Percentiles rank a stretch among this genome's conserved stretches.
Conservation (phyloP, 2,888 invertebrate species). For the Sipha maydis region DNA sequence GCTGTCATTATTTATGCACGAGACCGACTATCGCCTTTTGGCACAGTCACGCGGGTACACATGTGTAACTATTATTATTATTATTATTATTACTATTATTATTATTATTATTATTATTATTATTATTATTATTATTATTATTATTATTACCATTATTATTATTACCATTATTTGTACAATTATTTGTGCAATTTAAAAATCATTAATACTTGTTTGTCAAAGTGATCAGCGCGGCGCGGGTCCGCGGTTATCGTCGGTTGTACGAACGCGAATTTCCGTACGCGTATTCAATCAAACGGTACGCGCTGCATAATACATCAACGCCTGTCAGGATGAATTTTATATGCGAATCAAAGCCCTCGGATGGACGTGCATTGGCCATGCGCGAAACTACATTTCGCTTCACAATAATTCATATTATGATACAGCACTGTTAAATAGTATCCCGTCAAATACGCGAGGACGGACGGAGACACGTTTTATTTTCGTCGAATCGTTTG, state of each 20-base stretch:
- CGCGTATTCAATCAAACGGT: neutral
- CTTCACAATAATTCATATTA: too few species aligned
- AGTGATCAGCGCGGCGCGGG: neutral
- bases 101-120: neutral
- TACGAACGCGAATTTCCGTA: neutral
- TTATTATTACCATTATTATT: too few species aligned
- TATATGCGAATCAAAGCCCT: neutral
- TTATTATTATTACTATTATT: neutral
- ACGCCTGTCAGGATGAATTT: neutral
- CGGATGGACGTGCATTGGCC: neutral
- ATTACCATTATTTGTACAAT: too few species aligned
- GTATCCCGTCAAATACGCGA: too few species aligned
- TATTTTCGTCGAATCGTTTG: too few species aligned
- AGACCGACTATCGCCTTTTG: slow-evolving; percentile 10
- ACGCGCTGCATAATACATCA: too few species aligned
- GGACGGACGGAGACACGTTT: too few species aligned
- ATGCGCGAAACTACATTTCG: neutral
- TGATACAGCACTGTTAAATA: too few species aligned
- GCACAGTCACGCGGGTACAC: neutral
- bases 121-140: slow-evolving; percentile 13
- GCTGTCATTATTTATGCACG: neutral
- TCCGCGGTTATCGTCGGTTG: neutral
- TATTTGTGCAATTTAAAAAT: slow-evolving; percentile 38
- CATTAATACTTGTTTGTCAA: slow-evolving; percentile 54
- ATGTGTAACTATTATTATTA: neutral